These are phyloP conservation scores for Caenorhabditis sinica DNA, from an alignment of 2,888 invertebrate genomes.

Conservation along the genomic window DNA sequence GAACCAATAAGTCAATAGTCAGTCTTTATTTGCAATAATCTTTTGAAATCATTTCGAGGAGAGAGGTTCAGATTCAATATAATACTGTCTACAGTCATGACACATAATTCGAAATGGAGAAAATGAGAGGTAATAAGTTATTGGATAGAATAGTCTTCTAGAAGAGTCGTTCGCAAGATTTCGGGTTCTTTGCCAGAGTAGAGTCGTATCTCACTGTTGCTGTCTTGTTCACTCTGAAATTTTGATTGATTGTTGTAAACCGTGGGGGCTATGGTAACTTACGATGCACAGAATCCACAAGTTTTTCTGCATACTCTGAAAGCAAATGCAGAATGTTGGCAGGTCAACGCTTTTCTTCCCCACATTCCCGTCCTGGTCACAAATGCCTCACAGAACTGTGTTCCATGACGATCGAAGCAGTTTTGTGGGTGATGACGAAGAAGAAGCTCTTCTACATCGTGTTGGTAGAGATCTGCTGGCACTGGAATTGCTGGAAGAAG, in stretches of 20 bases:
- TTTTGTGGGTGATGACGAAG: slow-evolving; percentile 67
- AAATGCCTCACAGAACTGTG: slow-evolving; percentile 74
- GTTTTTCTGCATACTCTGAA: slow-evolving; percentile 79
- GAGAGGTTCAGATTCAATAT: background rate
- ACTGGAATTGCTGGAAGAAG: slow-evolving; percentile 62
- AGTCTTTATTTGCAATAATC: slow-evolving; percentile 23
- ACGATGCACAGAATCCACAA: slow-evolving; percentile 77
- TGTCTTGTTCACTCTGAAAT: slow-evolving; percentile 67
- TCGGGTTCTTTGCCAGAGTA: slow-evolving; percentile 72
- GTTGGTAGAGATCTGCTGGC: slow-evolving; percentile 74
- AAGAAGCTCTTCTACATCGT: slow-evolving; percentile 76
- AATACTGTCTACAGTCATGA: slow-evolving; percentile 51
- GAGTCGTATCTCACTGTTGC: slow-evolving; percentile 76
- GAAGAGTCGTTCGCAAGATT: slow-evolving; percentile 74
- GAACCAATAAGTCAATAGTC: slow-evolving; percentile 27
- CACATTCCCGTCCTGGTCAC: slow-evolving; percentile 70
- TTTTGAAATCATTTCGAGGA: slow-evolving; percentile 16
- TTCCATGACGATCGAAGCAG: slow-evolving; percentile 77
- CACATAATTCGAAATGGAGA: slow-evolving; percentile 40
- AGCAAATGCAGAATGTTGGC: slow-evolving; percentile 78
- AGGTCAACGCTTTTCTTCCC: slow-evolving; percentile 72
- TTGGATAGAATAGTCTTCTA: slow-evolving; percentile 27
- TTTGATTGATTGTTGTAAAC: background rate
- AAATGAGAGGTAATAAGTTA: slow-evolving; percentile 17
- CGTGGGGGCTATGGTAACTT: background rate